phyloP scores from a whole-genome alignment of 2,797 vertebrate species.

The Rhadinocentrus ornatus region DNA sequence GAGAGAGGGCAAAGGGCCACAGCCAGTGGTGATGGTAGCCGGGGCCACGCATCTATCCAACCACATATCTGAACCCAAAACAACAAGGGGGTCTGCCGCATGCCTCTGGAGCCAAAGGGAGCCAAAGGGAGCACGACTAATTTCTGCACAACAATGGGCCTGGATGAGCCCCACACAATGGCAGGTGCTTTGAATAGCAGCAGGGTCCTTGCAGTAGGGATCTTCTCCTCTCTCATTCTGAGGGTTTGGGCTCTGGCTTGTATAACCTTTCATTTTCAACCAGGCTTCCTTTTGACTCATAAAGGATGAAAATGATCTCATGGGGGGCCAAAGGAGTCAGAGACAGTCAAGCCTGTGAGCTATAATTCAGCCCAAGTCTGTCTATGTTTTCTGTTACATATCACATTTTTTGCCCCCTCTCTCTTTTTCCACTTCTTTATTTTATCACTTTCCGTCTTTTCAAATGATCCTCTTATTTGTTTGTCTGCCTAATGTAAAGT shows the following conservation, averaged over 20 bases:
- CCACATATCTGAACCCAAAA: constrained; percentile 71
- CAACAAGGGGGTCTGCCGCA: constrained; percentile 84
- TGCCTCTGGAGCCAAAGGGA: constrained; percentile 78
- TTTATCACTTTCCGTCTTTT: constrained; percentile 23
- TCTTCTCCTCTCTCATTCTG: constrained; percentile 77
- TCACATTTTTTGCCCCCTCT: constrained; percentile 5
- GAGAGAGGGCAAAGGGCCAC: constrained; percentile 74
- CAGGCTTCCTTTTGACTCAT: constrained; percentile 83
- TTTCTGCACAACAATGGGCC: constrained; percentile 81
- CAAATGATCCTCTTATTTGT: constrained; percentile 18
- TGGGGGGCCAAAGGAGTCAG: constrained; percentile 67
- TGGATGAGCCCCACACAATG: constrained; percentile 84
- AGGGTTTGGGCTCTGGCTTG: constrained; percentile 76
- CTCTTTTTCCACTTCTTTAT: constrained; percentile 2
- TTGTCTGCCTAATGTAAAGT: constrained; percentile 5
- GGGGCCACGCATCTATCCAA: constrained; percentile 68
- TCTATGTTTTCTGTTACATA: constrained; percentile 38
- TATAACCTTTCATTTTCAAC: constrained; percentile 84
- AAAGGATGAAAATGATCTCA: constrained; percentile 87
- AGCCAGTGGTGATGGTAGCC: constrained; percentile 76
- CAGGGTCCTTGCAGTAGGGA: constrained; percentile 79
- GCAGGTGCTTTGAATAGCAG: constrained; percentile 86
- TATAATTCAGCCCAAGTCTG: constrained; percentile 62
- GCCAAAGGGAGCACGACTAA: constrained; percentile 82
- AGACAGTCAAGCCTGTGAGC: constrained; percentile 76